Conservation (phyloP, 1,140 invertebrate genomes). For the Dendroctonus valens region DNA sequence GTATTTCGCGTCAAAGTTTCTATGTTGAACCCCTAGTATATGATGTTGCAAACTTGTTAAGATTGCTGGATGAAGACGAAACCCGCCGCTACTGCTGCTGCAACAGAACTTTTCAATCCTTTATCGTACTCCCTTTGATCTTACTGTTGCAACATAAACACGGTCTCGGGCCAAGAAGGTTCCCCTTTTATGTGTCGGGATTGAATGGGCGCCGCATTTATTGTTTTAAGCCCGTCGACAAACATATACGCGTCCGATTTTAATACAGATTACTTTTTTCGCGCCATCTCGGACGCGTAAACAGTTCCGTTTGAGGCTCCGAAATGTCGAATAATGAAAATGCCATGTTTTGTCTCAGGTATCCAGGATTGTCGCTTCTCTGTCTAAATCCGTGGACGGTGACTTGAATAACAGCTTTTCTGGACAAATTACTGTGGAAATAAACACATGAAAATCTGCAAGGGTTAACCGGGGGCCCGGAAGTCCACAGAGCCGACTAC, state of each 20-base stretch:
- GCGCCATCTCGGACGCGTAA: constrained; percentile 20
- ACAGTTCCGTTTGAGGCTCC: constrained; percentile 26
- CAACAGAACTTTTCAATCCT: constrained; percentile 25
- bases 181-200: constrained; percentile 17
- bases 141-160: constrained; percentile 26
- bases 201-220: constrained; percentile 26
- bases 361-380: background rate
- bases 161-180: constrained; percentile 18
- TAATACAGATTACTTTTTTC: constrained; percentile 31
- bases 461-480: constrained; percentile 15
- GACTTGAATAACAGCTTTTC: too few relatives aligned
- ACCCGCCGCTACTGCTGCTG: background rate
- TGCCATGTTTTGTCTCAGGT: constrained; percentile 14
- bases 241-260: constrained; percentile 29
- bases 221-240: constrained; percentile 26
- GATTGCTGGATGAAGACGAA: background rate
- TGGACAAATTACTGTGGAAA: too few relatives aligned
- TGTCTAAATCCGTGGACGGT: background rate
- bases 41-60: background rate
- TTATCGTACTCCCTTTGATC: constrained; percentile 27
- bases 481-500: constrained; percentile 25
- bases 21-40: too few relatives aligned
- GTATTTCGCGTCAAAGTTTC: too few relatives aligned
- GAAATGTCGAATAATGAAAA: constrained; percentile 25
- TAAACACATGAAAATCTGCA: too few relatives aligned